Evolutionary conservation across 1,140 invertebrate genomes (phyloP).

Genomic region (Oscheius sp.): DNA sequence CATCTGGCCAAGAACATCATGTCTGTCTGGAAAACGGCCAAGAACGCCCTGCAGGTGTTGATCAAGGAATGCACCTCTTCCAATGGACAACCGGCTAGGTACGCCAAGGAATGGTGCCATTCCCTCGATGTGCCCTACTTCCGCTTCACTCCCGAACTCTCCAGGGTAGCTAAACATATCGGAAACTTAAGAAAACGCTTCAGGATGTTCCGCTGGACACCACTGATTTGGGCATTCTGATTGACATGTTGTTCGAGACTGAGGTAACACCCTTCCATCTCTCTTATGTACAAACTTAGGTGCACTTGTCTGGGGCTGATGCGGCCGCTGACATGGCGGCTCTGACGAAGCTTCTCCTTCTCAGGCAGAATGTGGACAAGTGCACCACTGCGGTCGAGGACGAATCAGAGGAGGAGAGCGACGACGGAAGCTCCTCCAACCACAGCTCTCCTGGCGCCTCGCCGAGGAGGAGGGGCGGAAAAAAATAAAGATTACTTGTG

Average conservation of each 20-base stretch:
- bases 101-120: constrained; percentile 31
- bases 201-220: constrained; percentile 18
- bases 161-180: not conserved
- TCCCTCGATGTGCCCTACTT: constrained; percentile 19
- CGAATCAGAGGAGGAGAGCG: no score
- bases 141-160: not conserved
- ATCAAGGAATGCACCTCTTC: constrained; percentile 32
- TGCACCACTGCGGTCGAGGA: no score
- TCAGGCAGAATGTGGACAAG: no score
- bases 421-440: no score
- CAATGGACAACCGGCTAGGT: constrained; percentile 23
- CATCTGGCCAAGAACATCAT: constrained; percentile 16
- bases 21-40: constrained; percentile 1
- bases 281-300: no score
- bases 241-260: constrained; percentile 18
- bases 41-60: constrained; percentile 20
- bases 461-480: no score
- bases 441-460: no score
- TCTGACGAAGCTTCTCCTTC: no score
- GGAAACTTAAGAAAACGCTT: not conserved
- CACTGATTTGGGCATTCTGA: constrained; percentile 13
- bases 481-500: no score
- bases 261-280: no score
- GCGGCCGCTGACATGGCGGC: no score
- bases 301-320: no score